Evolutionary conservation across 1,140 invertebrate species (phyloP).

Genomic region (Pinna nobilis): DNA sequence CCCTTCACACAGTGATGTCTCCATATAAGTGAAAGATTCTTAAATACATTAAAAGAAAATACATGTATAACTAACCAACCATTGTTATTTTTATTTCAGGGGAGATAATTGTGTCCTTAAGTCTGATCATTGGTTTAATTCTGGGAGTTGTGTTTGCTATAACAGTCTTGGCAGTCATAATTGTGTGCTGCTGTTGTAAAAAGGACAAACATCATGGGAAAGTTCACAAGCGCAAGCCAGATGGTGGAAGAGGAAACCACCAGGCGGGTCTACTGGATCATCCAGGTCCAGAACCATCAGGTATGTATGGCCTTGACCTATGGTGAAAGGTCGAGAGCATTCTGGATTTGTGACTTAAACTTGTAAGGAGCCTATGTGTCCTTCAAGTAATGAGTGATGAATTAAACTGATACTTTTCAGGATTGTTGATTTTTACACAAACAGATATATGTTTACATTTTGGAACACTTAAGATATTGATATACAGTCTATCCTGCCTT

Average conservation of each 20-base stretch:
- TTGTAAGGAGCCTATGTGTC: too few relatives aligned
- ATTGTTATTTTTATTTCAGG: background rate
- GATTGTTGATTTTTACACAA: too few relatives aligned
- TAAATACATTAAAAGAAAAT: background rate
- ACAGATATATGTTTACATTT: too few relatives aligned
- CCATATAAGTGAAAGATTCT: too few relatives aligned
- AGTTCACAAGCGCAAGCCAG: background rate
- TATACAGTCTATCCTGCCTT: too few relatives aligned
- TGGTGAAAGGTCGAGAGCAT: too few relatives aligned
- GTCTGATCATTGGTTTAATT: slow-evolving; percentile 2
- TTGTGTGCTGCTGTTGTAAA: slow-evolving; percentile 1
- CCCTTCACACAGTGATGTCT: too few relatives aligned
- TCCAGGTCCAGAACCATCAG: slow-evolving; percentile 1
- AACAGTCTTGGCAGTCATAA: background rate
- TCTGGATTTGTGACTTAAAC: too few relatives aligned
- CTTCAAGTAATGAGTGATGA: too few relatives aligned
- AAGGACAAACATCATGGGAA: slow-evolving; percentile 13
- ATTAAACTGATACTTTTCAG: too few relatives aligned
- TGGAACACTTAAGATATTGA: too few relatives aligned
- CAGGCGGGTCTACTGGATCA: slow-evolving; percentile 12
- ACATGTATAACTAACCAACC: background rate
- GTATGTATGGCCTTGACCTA: background rate
- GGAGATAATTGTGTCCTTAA: slow-evolving; percentile 4
- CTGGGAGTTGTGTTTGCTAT: slow-evolving; percentile 1
- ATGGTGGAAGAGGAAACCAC: background rate